Evolutionary conservation across 2,113 vertebrate species (phyloP).

Genomic region (Empidonax alnorum): DNA sequence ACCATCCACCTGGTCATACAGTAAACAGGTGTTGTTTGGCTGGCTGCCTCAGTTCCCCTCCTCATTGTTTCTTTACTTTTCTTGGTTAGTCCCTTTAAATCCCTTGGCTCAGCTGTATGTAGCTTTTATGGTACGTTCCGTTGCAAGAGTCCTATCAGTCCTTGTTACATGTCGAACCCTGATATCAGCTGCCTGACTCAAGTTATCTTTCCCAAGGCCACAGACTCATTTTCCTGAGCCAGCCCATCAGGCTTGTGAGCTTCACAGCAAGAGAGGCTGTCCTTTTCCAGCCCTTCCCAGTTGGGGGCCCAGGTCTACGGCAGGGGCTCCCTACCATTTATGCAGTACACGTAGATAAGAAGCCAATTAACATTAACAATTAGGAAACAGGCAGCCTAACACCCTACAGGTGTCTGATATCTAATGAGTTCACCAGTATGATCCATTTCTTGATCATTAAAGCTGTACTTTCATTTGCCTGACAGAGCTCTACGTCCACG

Average conservation of each 20-base stretch:
- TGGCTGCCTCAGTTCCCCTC: background rate
- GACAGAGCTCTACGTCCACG: background rate
- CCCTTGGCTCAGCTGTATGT: background rate
- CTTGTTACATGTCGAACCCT: background rate
- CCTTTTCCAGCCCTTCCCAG: background rate
- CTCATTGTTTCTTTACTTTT: background rate
- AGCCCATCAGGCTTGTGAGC: background rate
- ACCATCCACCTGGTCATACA: background rate
- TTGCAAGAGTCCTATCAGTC: background rate
- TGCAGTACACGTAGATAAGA: background rate
- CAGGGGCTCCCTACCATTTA: background rate
- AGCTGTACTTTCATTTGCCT: background rate
- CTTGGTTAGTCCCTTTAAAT: background rate
- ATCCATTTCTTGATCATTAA: background rate
- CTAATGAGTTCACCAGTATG: background rate
- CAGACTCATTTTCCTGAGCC: background rate
- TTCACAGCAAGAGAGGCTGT: background rate
- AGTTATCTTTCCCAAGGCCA: background rate
- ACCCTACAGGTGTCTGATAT: background rate
- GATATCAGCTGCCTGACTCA: background rate
- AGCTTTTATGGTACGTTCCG: background rate
- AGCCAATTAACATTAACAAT: background rate
- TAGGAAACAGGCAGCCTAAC: background rate
- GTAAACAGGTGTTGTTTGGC: background rate
- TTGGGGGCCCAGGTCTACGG: background rate